phyloP scores from a whole-genome alignment of 2,113 vertebrate genomes.

The human (Homo sapiens) region DNA sequence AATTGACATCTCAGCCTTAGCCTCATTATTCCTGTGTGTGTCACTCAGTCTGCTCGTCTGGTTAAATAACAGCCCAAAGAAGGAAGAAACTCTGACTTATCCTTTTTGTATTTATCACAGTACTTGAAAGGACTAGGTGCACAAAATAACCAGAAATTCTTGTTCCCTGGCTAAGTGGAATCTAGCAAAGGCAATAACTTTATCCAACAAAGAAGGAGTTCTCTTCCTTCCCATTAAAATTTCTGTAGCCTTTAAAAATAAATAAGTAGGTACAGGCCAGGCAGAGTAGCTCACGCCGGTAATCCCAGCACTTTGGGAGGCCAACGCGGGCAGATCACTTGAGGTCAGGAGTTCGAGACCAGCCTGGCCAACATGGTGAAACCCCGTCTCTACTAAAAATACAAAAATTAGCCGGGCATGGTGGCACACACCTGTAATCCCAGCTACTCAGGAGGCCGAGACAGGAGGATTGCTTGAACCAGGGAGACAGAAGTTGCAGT shows the following conservation, averaged over 20 bases:
- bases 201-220: not conserved
- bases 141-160: not conserved
- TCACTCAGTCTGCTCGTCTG: not conserved
- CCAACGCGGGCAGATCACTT: too few species aligned
- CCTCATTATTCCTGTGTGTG: not conserved
- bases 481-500: too few species aligned
- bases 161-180: not conserved
- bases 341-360: too few species aligned
- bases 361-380: too few species aligned
- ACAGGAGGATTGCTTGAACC: too few species aligned
- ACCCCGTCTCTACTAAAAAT: too few species aligned
- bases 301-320: too few species aligned
- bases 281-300: too few species aligned
- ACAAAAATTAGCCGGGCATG: too few species aligned
- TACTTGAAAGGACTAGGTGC: not conserved
- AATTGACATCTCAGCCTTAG: not conserved
- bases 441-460: too few species aligned
- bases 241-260: slow-evolving; percentile 14
- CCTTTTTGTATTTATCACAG: not conserved
- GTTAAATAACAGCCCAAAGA: not conserved
- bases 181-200: not conserved
- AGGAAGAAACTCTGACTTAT: not conserved
- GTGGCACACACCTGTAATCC: too few species aligned
- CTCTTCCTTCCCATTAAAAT: not conserved
- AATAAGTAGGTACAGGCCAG: not conserved